These are phyloP conservation scores for Anodontia alba DNA, from an alignment of 2,888 invertebrate species.

Conservation along the genomic window DNA sequence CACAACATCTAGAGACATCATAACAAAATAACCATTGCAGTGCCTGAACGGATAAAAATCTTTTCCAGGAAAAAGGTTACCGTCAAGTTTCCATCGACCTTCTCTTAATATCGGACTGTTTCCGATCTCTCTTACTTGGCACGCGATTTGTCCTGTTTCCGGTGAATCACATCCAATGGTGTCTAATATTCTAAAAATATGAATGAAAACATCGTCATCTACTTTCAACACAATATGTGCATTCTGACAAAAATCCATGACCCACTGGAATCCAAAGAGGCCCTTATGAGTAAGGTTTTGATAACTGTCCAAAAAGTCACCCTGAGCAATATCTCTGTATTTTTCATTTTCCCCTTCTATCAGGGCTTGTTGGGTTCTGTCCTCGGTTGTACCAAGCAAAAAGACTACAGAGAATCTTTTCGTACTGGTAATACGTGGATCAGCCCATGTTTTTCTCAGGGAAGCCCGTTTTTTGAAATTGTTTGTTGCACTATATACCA, in stretches of 20 bases:
- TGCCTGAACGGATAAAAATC: not conserved
- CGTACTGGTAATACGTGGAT: not conserved
- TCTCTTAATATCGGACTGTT: constrained; percentile 4
- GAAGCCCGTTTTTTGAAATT: not conserved
- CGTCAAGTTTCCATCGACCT: not conserved
- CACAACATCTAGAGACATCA: not conserved
- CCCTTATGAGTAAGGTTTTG: not conserved
- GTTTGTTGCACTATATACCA: not conserved
- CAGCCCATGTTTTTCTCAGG: not conserved
- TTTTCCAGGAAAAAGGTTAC: not conserved
- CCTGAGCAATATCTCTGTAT: not conserved
- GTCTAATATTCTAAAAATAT: constrained; percentile 2
- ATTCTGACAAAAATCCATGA: constrained; percentile 10
- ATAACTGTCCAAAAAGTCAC: not conserved
- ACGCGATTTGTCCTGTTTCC: not conserved
- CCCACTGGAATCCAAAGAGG: constrained; percentile 6
- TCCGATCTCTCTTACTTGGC: not conserved
- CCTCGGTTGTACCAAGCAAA: not conserved
- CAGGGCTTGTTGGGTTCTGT: not conserved
- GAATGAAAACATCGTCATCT: not conserved
- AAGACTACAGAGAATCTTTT: not conserved
- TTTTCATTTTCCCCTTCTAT: not conserved
- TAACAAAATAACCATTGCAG: constrained; percentile 6
- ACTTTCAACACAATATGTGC: not conserved
- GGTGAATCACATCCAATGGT: not conserved